A percentile compares a stretch with the other conserved stretches of the same genome.
Evolutionary conservation across 2,113 vertebrate genomes (phyloP).

Genomic region (Patagioenas fasciata): DNA sequence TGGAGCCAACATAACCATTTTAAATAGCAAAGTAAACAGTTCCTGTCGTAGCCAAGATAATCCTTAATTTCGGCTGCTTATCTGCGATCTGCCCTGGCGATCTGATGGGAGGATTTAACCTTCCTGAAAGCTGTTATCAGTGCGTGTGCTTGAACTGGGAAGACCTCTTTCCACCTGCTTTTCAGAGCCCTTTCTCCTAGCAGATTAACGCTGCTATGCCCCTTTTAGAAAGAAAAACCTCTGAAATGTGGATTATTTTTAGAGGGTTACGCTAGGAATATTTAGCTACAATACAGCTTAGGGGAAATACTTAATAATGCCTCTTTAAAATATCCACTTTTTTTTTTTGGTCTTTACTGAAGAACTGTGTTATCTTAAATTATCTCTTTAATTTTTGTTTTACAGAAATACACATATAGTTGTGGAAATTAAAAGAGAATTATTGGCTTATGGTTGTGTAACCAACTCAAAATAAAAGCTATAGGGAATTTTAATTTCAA

Average conservation of each 20-base stretch:
- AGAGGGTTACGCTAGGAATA: neutral
- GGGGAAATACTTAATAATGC: neutral
- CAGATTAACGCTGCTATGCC: neutral
- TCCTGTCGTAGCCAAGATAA: conserved; percentile 59
- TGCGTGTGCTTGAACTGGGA: conserved; percentile 46
- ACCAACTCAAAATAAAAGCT: neutral
- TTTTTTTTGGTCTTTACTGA: neutral
- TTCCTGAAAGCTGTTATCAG: conserved; percentile 47
- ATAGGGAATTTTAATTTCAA: neutral
- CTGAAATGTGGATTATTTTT: conserved; percentile 17
- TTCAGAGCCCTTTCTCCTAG: conserved; percentile 26
- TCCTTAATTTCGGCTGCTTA: conserved; percentile 65
- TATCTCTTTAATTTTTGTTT: neutral
- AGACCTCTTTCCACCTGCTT: conserved; percentile 56
- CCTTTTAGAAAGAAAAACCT: conserved; percentile 24
- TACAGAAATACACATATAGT: neutral
- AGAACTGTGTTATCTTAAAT: neutral
- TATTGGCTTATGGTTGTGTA: neutral
- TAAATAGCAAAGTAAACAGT: conserved; percentile 64
- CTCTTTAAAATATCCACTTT: neutral
- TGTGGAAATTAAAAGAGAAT: neutral
- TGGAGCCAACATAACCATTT: conserved; percentile 27
- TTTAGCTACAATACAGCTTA: neutral
- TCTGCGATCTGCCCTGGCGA: conserved; percentile 34
- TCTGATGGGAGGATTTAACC: conserved; percentile 64